These are phyloP conservation scores for Catostomus latipinnis DNA, from an alignment of 2,797 vertebrate species.

Conservation along the genomic window DNA sequence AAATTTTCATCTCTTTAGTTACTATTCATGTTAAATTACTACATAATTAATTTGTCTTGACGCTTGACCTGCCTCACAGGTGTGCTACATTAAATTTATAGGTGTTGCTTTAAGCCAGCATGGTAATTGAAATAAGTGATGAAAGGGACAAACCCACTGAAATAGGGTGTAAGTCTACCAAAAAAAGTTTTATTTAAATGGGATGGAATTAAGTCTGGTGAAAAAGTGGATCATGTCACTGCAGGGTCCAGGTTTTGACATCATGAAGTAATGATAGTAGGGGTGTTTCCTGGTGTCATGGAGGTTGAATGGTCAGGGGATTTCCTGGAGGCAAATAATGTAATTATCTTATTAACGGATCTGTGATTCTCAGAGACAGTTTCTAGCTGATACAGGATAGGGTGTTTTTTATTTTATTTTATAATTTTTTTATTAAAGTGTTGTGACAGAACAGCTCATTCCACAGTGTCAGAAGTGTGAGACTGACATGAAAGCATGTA, in stretches of 20 bases:
- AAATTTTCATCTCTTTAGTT: no score
- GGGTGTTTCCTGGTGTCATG: neutral
- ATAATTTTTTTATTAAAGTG: neutral
- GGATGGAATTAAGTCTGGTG: neutral
- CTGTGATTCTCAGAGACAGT: conserved; percentile 7
- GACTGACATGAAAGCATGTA: neutral
- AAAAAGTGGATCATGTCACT: neutral
- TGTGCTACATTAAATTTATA: no score
- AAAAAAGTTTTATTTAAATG: no score
- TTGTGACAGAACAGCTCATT: neutral
- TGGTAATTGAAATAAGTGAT: no score
- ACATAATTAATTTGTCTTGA: no score
- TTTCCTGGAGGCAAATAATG: conserved; percentile 6
- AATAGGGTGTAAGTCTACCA: no score
- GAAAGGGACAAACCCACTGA: neutral
- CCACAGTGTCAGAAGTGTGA: conserved; percentile 8
- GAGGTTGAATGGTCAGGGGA: conserved; percentile 15
- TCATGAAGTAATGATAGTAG: conserved; percentile 3
- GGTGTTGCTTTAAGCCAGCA: no score
- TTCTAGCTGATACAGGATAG: conserved; percentile 34
- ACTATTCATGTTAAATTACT: no score
- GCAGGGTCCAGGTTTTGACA: neutral
- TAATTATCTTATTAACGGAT: conserved; percentile 10
- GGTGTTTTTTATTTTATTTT: neutral
- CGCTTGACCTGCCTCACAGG: no score